phyloP scores from a whole-genome alignment of 2,113 vertebrate species.

The Pachyramphus minor region DNA sequence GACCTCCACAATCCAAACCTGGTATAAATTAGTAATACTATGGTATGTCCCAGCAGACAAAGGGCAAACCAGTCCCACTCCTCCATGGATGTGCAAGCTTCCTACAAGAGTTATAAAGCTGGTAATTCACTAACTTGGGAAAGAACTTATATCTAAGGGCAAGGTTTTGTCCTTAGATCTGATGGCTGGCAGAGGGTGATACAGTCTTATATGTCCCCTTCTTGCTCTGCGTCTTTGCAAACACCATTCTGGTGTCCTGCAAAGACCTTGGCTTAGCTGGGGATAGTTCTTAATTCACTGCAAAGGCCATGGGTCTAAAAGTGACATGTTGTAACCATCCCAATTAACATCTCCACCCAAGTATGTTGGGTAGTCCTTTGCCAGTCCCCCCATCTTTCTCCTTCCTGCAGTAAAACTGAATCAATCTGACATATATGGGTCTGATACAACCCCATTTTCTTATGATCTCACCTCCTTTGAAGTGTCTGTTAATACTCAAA shows the following conservation, averaged over 20 bases:
- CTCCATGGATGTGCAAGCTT: neutral
- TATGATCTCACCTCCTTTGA: slow-evolving; percentile 36
- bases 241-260: neutral
- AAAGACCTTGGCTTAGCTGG: neutral
- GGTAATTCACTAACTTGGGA: neutral
- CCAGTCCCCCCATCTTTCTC: neutral
- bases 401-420: neutral
- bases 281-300: neutral
- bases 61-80: neutral
- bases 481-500: neutral
- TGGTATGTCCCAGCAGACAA: neutral
- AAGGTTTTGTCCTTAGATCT: neutral
- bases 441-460: neutral
- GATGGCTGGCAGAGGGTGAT: neutral
- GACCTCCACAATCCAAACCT: accelerated
- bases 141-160: neutral
- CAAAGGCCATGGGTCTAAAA: neutral
- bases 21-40: accelerated
- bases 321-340: neutral
- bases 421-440: neutral
- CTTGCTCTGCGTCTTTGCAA: neutral
- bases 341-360: neutral
- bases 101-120: neutral
- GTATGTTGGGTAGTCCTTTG: neutral
- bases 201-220: accelerated